These are phyloP conservation scores for Tamias sibiricus DNA, from an alignment of 2,113 vertebrate genomes.

Conservation along the genomic window DNA sequence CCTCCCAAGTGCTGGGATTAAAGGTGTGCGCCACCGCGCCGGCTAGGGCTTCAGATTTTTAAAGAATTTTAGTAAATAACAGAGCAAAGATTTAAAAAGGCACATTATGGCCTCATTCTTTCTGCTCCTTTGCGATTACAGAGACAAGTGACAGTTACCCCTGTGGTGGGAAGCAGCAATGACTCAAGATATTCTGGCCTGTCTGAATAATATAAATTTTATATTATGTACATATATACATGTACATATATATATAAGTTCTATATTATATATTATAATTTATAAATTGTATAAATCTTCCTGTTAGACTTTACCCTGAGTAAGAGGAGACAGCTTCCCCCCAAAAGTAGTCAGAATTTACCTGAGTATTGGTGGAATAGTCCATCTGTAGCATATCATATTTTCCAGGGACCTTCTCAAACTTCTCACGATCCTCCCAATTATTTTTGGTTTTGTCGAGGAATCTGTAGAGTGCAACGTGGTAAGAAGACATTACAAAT, in stretches of 20 bases:
- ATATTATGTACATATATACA: too few relatives aligned
- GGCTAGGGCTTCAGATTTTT: neutral
- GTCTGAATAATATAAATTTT: too few relatives aligned
- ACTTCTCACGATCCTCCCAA: constrained; percentile 88
- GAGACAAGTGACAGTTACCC: neutral
- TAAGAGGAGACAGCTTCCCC: neutral
- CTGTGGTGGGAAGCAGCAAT: neutral
- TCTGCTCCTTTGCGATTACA: neutral
- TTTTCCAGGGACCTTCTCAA: constrained; percentile 92
- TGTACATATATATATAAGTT: too few relatives aligned
- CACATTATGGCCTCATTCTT: neutral
- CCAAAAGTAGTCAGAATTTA: neutral
- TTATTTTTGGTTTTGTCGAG: constrained; percentile 94
- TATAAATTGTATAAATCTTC: neutral
- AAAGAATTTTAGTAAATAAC: constrained; percentile 20
- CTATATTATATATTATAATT: too few relatives aligned
- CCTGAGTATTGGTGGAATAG: constrained; percentile 80
- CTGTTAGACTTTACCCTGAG: neutral
- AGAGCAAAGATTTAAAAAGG: neutral
- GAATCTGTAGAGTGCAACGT: constrained; percentile 86
- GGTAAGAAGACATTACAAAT: constrained; percentile 43
- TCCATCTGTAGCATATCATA: constrained; percentile 94
- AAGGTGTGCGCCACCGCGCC: too few relatives aligned
- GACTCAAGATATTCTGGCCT: neutral
- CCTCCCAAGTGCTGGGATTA: too few relatives aligned